Evolutionary conservation across 2,113 vertebrate species (phyloP), one percentile per base, ranked within the genome.

Genomic region (Brachionichthys hirsutus): DNA sequence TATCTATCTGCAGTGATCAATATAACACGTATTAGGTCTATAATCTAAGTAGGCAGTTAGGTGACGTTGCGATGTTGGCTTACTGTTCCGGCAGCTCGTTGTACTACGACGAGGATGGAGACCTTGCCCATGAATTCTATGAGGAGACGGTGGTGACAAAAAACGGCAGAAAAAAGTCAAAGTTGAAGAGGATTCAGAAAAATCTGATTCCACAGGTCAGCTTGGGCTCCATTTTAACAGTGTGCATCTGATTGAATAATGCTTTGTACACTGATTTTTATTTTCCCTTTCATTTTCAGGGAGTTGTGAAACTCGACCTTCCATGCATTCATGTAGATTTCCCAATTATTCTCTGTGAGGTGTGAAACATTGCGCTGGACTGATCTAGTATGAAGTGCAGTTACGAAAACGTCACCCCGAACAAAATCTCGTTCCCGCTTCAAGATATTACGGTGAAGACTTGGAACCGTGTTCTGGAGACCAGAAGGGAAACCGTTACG

Each of bases 141-240:
- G 97, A 98, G 80, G 97, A 99, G 89, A 98, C 93, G 7, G 91
- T 99, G 80, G 92, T 98, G 81, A 97, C 94, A 59, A 97, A 95
- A 92, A 98, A 99, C 0, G 97, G 97, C 47, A 93, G 94, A 67
- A 98, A 94, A 80, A 95, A 93, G 45, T 95, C 96, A 61, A 98
- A 98, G 89, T 93, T 99, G 90, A 98, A 94, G 89, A 93, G 95
- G 75, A 94, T 98, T 56, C 94, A 96, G 73, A 98, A 96, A 86
- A 98, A 98, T 82, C 88, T 98, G 81, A 93, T 95, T 89, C 96
- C 97, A 89, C 97, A 98, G 95, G 97, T 99, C n/a, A 86, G n/a
- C 20, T 86, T 58, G 0, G 7, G 2, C 22, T 34, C 36, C 13
- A 24, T 38, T 13, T 12, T 13, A 30, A 2, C 30, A 9, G 8